A percentile compares a stretch with the other conserved stretches of the same genome.
Evolutionary conservation across 2,888 invertebrate species (phyloP).

Genomic region (Parapristionchus giblindavisi): DNA sequence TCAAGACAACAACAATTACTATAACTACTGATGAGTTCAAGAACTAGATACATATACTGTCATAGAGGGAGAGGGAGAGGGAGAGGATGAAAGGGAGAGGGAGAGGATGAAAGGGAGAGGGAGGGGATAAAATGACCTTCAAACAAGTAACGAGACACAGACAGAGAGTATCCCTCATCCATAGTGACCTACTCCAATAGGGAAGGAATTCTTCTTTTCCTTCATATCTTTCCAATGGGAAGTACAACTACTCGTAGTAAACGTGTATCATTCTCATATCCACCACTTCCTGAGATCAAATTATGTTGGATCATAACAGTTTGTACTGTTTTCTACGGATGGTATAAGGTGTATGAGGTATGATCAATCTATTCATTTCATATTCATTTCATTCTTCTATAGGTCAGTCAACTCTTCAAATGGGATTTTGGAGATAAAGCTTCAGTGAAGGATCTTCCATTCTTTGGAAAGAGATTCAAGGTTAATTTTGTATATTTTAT

Average conservation of each 20-base stretch:
- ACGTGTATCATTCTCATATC: constrained; percentile 61
- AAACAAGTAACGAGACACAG: too few species aligned
- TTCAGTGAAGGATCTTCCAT: constrained; percentile 45
- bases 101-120: constrained; percentile 7
- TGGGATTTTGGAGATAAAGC: constrained; percentile 54
- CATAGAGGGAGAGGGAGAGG: background rate
- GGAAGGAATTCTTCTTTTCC: constrained; percentile 10
- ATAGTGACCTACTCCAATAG: constrained; percentile 18
- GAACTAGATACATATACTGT: too few species aligned
- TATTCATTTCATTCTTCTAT: background rate
- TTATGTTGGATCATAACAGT: constrained; percentile 59
- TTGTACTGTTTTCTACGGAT: constrained; percentile 55
- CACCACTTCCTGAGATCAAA: constrained; percentile 62
- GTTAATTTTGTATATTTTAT: constrained; percentile 42
- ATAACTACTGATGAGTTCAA: too few species aligned
- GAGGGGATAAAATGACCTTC: background rate
- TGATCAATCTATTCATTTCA: background rate
- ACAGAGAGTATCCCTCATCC: too few species aligned
- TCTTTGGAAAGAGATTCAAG: constrained; percentile 60
- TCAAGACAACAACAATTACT: too few species aligned
- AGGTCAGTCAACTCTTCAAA: constrained; percentile 49
- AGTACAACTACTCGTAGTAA: constrained; percentile 9
- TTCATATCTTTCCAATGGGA: constrained; percentile 4
- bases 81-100: background rate
- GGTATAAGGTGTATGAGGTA: constrained; percentile 32